Conservation (phyloP, 2,888 invertebrate species). For the Agrilus cyanescens region DNA sequence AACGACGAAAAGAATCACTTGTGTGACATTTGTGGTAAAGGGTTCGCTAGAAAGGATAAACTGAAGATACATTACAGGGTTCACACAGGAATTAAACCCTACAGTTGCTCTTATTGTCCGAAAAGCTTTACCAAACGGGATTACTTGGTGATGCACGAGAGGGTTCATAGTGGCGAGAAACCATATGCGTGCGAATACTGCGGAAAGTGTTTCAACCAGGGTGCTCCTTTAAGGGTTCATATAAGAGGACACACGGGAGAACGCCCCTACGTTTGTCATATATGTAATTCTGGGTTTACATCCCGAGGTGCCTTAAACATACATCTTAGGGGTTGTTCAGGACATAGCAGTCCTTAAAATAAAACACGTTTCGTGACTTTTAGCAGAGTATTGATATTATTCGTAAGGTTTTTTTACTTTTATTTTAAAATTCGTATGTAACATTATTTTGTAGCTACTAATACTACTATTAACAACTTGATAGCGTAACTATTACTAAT, state of each 20-base stretch:
- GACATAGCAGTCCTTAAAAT: constrained; percentile 26
- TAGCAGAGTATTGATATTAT: too few relatives aligned
- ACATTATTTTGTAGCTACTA: too few relatives aligned
- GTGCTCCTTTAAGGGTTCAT: constrained; percentile 48
- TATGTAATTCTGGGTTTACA: constrained; percentile 47
- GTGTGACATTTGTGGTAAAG: constrained; percentile 31
- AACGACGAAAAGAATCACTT: constrained; percentile 25
- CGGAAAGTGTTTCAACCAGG: constrained; percentile 50
- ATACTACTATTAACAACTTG: too few relatives aligned
- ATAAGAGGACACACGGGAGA: constrained; percentile 49
- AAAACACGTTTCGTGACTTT: too few relatives aligned
- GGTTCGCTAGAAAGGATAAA: constrained; percentile 27
- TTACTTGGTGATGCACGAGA: constrained; percentile 46
- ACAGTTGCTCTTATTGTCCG: constrained; percentile 26
- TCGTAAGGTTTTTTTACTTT: too few relatives aligned
- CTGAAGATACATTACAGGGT: constrained; percentile 27
- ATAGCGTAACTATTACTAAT: too few relatives aligned
- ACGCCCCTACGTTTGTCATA: constrained; percentile 44
- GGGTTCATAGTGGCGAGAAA: constrained; percentile 50
- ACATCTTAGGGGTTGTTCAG: constrained; percentile 40
- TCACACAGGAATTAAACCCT: constrained; percentile 30
- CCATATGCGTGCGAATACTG: constrained; percentile 49
- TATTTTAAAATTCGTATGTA: too few relatives aligned
- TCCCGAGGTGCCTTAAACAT: constrained; percentile 47
- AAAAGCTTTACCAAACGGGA: constrained; percentile 29